Evolutionary conservation across 2,797 vertebrate species (phyloP).

Genomic region (Phoxinus dragarum): DNA sequence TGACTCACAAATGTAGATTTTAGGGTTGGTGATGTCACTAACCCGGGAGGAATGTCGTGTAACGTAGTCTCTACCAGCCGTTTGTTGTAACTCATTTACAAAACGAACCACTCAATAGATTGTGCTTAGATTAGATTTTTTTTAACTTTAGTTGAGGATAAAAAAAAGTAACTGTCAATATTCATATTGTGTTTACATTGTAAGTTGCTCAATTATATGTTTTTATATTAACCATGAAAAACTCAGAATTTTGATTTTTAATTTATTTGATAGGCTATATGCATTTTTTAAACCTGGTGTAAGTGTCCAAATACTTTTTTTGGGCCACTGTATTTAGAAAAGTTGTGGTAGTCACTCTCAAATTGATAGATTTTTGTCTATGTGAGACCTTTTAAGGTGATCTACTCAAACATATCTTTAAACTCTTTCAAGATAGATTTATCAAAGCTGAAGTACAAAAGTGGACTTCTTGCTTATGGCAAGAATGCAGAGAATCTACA

Average conservation of each 20-base stretch:
- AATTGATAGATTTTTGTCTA: neutral
- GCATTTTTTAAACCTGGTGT: neutral
- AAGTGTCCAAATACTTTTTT: neutral
- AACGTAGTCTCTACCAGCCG: too few relatives aligned
- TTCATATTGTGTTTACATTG: neutral
- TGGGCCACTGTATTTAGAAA: neutral
- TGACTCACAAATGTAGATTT: too few relatives aligned
- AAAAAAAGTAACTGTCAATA: neutral
- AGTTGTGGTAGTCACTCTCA: neutral
- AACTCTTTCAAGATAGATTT: conserved; percentile 1
- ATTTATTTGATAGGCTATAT: neutral
- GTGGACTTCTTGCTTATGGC: neutral
- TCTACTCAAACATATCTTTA: neutral
- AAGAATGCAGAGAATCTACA: too few relatives aligned
- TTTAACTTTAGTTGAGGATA: neutral
- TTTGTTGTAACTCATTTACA: too few relatives aligned
- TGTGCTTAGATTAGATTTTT: neutral
- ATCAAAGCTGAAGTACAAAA: neutral
- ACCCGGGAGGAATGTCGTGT: too few relatives aligned
- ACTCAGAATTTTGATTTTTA: neutral
- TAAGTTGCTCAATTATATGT: neutral
- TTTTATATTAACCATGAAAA: neutral
- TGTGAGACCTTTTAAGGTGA: neutral
- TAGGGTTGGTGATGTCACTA: too few relatives aligned
- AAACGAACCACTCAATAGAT: neutral